Evolutionary conservation across 2,113 vertebrate genomes (phyloP).

Genomic region (Artemisiospiza belli): DNA sequence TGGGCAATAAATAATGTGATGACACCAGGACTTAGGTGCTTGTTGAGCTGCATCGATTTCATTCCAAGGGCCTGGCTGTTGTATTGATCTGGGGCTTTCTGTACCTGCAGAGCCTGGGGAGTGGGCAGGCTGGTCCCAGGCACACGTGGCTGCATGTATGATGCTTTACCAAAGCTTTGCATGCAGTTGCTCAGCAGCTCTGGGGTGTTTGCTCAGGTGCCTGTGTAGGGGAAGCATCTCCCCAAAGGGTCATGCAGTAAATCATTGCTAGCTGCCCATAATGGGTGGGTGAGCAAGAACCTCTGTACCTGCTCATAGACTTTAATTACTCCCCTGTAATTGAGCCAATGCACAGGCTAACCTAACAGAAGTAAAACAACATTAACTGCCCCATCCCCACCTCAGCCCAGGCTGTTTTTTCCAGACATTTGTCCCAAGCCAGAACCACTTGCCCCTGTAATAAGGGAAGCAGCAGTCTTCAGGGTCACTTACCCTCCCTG

Average conservation of each 20-base stretch:
- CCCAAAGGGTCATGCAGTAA: neutral
- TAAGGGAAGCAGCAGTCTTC: neutral
- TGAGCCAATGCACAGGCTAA: neutral
- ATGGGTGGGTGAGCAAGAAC: neutral
- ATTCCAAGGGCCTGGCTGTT: neutral
- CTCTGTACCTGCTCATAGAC: neutral
- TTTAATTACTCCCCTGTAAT: neutral
- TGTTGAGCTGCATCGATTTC: constrained; percentile 57
- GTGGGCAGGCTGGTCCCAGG: neutral
- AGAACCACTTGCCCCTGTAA: neutral
- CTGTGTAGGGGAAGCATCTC: neutral
- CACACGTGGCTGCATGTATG: rapidly evolving
- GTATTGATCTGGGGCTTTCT: constrained; percentile 31
- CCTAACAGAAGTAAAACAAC: neutral
- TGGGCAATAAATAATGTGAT: constrained; percentile 43
- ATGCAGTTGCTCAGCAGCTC: neutral
- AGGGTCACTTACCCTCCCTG: constrained; percentile 26
- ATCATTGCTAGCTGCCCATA: neutral
- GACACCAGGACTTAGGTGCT: constrained; percentile 21
- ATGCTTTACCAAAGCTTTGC: neutral
- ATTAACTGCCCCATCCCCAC: neutral
- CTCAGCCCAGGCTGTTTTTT: neutral
- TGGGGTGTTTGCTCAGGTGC: constrained; percentile 12
- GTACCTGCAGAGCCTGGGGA: constrained; percentile 13
- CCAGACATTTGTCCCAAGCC: neutral